Percentiles rank a stretch among this genome's conserved stretches.
Conservation (phyloP, 2,113 vertebrate species). For the Nothobranchius kuhntae region DNA sequence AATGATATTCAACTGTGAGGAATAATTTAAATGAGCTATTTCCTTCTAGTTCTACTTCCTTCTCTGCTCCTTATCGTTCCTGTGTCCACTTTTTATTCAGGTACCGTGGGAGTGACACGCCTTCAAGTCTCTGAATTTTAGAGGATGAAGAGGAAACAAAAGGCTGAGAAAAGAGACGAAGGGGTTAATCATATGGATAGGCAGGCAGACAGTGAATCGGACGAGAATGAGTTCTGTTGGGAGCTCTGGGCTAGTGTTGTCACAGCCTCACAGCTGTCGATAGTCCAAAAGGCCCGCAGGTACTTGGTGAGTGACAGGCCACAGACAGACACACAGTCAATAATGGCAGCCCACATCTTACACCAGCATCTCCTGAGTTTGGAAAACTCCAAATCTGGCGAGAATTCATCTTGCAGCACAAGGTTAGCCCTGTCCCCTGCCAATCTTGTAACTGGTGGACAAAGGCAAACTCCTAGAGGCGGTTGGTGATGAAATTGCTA, state of each 20-base stretch:
- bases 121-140: neutral
- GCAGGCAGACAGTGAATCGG: constrained; percentile 9
- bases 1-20: neutral
- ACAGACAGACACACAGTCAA: constrained; percentile 63
- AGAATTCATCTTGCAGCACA: too few species aligned
- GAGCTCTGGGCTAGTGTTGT: constrained; percentile 57
- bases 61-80: constrained; percentile 2
- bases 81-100: constrained; percentile 16
- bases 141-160: neutral
- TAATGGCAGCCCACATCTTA: constrained; percentile 64
- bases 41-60: constrained; percentile 12
- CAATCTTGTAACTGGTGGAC: too few species aligned
- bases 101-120: constrained; percentile 17
- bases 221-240: constrained; percentile 21
- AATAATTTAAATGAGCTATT: neutral
- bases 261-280: constrained; percentile 54
- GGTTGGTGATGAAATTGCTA: too few species aligned
- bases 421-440: too few species aligned
- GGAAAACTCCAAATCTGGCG: too few species aligned
- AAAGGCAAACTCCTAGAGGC: too few species aligned
- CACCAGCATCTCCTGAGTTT: constrained; percentile 33
- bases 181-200: constrained; percentile 22
- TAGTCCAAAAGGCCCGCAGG: constrained; percentile 69
- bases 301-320: constrained; percentile 63
- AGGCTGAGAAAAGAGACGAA: neutral